Evolutionary conservation across 2,797 vertebrate genomes (phyloP), one percentile per base, ranked within the genome.

Genomic region (Muscicapa striata): DNA sequence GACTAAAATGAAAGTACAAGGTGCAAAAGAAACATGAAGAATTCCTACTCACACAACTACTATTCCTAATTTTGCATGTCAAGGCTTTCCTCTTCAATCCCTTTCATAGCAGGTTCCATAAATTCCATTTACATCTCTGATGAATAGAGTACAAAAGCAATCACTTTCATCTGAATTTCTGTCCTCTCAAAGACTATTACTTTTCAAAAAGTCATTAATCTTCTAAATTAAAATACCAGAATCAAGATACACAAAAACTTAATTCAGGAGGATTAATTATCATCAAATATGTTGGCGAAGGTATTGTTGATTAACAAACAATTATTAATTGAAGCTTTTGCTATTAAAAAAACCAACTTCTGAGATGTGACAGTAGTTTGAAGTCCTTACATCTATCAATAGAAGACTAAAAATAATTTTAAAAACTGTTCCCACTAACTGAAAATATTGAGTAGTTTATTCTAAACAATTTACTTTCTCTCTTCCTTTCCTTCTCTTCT

Each of bases 401-500:
- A 80, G 32, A 73, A 74, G 17, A 54, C 9, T 66, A 27, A 88
- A 86, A 54, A 51, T 11, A 43, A 12, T 55, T 64, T 1, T 0
- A 48, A 61, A 67, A 74, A 55, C 5, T 17, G 2, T 36, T 84
- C 13, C 10, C 5, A 78, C 12, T 76, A 66, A 34, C 13, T 64
- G 13, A 67, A 97, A 94, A 95, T 79, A 94, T 46, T 78, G 24
- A 73, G 64, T 45, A 74, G 48, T 91, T 96, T 92, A 90, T 79
- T 80, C 38, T 23, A 67, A 54, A 79, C 85, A 72, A n/a, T 81
- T 87, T 58, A 26, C 3, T 62, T 70, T 58, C 11, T 45, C 12
- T 74, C 15, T 75, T 20, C 3, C 26, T 4, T 59, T 72, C 30
- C 36, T 61, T 67, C 6, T 87, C 15, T 11, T 63, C 5, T 62